A percentile compares a stretch with the other conserved stretches of the same genome.
Evolutionary conservation across 2,888 invertebrate species (phyloP).

Genomic region (Athalia rosae): DNA sequence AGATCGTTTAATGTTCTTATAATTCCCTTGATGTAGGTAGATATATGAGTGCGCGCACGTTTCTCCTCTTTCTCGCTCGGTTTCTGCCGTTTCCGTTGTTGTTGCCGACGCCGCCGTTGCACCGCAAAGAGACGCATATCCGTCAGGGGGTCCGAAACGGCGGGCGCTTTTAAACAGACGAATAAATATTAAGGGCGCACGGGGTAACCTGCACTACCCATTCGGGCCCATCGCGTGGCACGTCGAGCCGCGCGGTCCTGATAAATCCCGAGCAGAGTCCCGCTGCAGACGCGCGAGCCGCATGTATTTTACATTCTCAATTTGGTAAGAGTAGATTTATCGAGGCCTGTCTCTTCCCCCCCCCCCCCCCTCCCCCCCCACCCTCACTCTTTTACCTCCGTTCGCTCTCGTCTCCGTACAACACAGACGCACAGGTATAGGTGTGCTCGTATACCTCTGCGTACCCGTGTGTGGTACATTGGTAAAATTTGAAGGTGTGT

Average conservation of each 20-base stretch:
- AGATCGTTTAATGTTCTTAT: constrained; percentile 22
- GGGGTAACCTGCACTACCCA: constrained; percentile 26
- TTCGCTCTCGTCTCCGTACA: neutral
- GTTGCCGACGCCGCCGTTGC: too few species aligned
- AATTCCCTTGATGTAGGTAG: constrained; percentile 7
- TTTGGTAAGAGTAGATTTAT: constrained; percentile 70
- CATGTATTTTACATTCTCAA: constrained; percentile 71
- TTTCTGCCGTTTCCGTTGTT: neutral
- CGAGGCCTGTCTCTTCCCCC: constrained; percentile 54
- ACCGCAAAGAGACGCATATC: constrained; percentile 1
- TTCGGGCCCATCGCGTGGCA: constrained; percentile 39
- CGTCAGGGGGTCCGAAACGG: neutral
- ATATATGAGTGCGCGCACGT: too few species aligned
- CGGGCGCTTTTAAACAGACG: neutral
- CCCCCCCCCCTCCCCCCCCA: constrained; percentile 50
- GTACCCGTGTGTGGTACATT: too few species aligned
- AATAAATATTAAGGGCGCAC: constrained; percentile 34
- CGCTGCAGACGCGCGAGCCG: constrained; percentile 61
- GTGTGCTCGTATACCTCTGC: neutral
- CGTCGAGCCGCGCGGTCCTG: constrained; percentile 60
- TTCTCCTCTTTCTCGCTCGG: neutral
- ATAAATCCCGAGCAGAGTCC: constrained; percentile 62
- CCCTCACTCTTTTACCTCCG: constrained; percentile 49
- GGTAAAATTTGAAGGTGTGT: neutral
- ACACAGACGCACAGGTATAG: neutral